These are phyloP conservation scores for Thereva unica DNA, from an alignment of 2,888 invertebrate genomes.

Conservation along the genomic window DNA sequence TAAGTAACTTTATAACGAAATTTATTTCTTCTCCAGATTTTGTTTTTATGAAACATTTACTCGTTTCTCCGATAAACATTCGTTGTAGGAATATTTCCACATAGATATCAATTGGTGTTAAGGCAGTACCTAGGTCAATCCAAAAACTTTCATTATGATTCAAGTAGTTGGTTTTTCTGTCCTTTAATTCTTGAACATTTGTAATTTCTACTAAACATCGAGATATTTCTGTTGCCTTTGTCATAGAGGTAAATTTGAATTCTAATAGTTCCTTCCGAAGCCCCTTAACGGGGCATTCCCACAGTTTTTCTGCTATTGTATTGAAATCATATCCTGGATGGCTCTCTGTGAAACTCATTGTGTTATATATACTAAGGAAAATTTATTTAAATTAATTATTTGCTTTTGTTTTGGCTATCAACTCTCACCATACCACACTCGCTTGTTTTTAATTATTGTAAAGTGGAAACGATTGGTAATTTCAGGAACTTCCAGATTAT, in stretches of 20 bases:
- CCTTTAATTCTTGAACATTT: constrained; percentile 47
- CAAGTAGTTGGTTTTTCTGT: constrained; percentile 47
- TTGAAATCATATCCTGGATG: constrained; percentile 18
- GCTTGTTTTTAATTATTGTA: too few relatives aligned
- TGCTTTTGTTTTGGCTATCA: too few relatives aligned
- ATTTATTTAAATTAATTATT: too few relatives aligned
- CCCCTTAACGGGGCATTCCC: constrained; percentile 50
- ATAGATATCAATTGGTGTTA: constrained; percentile 59
- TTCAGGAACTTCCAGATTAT: too few relatives aligned
- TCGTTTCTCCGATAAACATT: constrained; percentile 59
- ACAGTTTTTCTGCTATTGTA: constrained; percentile 39
- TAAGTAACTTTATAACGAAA: constrained; percentile 55
- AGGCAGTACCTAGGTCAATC: constrained; percentile 57
- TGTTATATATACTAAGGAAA: too few relatives aligned
- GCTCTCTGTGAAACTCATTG: too few relatives aligned
- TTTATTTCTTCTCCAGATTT: constrained; percentile 47
- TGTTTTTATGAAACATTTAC: constrained; percentile 56
- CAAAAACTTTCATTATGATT: constrained; percentile 38
- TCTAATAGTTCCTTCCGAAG: constrained; percentile 51
- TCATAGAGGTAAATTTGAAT: constrained; percentile 49
- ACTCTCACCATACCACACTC: too few relatives aligned
- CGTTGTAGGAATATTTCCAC: constrained; percentile 59
- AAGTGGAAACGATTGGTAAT: too few relatives aligned
- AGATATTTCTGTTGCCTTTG: constrained; percentile 51
- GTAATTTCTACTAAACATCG: constrained; percentile 50